Percentiles rank a stretch among this genome's conserved stretches.
Conservation (phyloP, 35 echinoderm and acorn worm genomes). For the Stichopus chloronotus region DNA sequence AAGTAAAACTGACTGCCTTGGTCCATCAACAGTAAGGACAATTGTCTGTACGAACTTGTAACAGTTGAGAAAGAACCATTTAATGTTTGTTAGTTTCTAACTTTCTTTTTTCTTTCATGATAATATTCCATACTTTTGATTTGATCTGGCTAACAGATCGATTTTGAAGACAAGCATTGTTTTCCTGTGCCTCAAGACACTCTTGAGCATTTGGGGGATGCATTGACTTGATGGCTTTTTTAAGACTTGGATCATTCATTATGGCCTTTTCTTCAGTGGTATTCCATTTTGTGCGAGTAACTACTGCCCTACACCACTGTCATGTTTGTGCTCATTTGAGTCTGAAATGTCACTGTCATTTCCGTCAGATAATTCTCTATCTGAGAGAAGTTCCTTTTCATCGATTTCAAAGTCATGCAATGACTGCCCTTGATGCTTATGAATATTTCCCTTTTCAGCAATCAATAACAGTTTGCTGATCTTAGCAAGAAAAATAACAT, state of each 20-base stretch:
- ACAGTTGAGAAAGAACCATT: no score
- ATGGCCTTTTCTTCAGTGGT: slow-evolving; percentile 40
- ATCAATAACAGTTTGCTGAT: slow-evolving; percentile 62
- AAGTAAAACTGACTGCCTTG: no score
- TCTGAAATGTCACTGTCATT: neutral
- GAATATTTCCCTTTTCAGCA: slow-evolving; percentile 63
- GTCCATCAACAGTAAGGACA: no score
- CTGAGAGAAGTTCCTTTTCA: neutral
- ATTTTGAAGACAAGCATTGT: slow-evolving; percentile 24
- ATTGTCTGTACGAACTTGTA: no score
- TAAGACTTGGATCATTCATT: neutral
- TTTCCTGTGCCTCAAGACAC: neutral
- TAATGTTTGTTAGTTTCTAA: neutral
- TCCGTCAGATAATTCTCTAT: neutral
- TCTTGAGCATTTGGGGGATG: slow-evolving; percentile 43
- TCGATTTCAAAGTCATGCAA: slow-evolving; percentile 50
- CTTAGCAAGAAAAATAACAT: slow-evolving; percentile 61
- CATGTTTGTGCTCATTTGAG: neutral
- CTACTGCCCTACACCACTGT: neutral
- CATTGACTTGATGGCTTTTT: slow-evolving; percentile 22
- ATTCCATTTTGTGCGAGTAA: slow-evolving; percentile 3
- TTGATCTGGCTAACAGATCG: slow-evolving; percentile 35
- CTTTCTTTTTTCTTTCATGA: slow-evolving; percentile 16
- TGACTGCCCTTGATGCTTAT: slow-evolving; percentile 48
- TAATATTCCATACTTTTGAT: slow-evolving; percentile 56